These are phyloP conservation scores for Pavo muticus DNA, from an alignment of 2,113 vertebrate genomes.

Conservation along the genomic window DNA sequence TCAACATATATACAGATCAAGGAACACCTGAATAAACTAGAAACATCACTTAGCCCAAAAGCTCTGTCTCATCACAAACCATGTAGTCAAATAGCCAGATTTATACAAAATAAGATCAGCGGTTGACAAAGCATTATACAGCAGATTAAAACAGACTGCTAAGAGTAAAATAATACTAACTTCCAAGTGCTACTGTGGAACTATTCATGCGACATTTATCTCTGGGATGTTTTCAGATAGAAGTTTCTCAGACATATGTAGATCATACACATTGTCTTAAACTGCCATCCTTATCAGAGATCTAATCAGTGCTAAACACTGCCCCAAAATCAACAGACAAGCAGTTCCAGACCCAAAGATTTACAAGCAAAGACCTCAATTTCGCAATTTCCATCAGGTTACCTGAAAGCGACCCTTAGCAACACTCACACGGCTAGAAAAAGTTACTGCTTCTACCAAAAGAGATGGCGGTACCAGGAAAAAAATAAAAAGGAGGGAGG, in stretches of 20 bases:
- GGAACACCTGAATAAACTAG: not conserved
- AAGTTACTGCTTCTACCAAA: not conserved
- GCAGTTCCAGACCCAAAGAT: not conserved
- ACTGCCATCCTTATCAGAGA: not conserved
- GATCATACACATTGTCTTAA: not conserved
- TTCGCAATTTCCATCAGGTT: not conserved
- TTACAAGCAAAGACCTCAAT: not conserved
- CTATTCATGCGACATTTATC: not conserved
- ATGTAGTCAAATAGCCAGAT: not conserved
- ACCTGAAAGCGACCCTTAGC: not conserved
- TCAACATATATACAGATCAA: not conserved
- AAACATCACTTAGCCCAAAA: not conserved
- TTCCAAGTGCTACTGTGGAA: not conserved
- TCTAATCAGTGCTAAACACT: not conserved
- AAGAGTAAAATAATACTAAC: not conserved
- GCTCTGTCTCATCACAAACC: not conserved
- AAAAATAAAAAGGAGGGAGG: fast-evolving
- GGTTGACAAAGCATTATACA: not conserved
- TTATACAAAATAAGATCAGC: not conserved
- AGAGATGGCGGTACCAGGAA: not conserved
- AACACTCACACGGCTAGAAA: not conserved
- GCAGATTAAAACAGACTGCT: not conserved
- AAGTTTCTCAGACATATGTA: not conserved
- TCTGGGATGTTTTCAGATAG: not conserved
- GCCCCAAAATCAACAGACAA: not conserved